These are phyloP conservation scores for Acronicta aceris DNA, from an alignment of 2,888 invertebrate genomes.

Conservation along the genomic window DNA sequence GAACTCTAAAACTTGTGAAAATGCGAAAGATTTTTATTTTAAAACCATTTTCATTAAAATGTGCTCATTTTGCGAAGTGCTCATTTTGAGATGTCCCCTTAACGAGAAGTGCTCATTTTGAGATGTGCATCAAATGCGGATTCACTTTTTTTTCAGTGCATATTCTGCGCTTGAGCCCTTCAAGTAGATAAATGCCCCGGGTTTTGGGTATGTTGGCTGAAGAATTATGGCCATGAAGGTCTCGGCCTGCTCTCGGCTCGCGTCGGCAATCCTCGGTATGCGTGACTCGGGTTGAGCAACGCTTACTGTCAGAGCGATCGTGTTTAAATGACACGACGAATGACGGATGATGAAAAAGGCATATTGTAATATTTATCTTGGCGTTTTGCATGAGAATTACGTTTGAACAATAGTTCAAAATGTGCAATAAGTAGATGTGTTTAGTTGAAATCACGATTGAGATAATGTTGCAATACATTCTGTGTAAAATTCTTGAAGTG, in stretches of 20 bases:
- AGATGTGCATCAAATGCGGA: too few species aligned
- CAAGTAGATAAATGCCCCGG: too few species aligned
- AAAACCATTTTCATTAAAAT: too few species aligned
- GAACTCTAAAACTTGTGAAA: slow-evolving; percentile 30
- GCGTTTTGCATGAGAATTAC: slow-evolving; percentile 50
- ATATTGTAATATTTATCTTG: slow-evolving; percentile 50
- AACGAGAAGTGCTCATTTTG: too few species aligned
- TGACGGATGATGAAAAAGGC: slow-evolving; percentile 44
- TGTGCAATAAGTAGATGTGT: slow-evolving; percentile 37
- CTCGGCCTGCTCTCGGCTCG: slow-evolving; percentile 26
- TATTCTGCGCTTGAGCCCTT: too few species aligned
- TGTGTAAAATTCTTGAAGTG: too few species aligned
- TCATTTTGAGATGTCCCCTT: too few species aligned
- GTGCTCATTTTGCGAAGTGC: too few species aligned
- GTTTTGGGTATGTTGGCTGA: too few species aligned
- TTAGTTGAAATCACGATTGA: slow-evolving; percentile 40
- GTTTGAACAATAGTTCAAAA: slow-evolving; percentile 38
- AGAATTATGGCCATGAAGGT: too few species aligned
- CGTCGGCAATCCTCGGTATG: slow-evolving; percentile 62
- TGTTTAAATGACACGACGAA: slow-evolving; percentile 49
- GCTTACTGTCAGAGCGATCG: slow-evolving; percentile 48
- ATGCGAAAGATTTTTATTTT: too few species aligned
- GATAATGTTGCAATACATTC: background rate
- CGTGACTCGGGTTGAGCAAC: slow-evolving; percentile 51
- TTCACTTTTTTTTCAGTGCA: too few species aligned